These are phyloP conservation scores for Melieria picta DNA, from an alignment of 2,888 invertebrate species.

Conservation along the genomic window DNA sequence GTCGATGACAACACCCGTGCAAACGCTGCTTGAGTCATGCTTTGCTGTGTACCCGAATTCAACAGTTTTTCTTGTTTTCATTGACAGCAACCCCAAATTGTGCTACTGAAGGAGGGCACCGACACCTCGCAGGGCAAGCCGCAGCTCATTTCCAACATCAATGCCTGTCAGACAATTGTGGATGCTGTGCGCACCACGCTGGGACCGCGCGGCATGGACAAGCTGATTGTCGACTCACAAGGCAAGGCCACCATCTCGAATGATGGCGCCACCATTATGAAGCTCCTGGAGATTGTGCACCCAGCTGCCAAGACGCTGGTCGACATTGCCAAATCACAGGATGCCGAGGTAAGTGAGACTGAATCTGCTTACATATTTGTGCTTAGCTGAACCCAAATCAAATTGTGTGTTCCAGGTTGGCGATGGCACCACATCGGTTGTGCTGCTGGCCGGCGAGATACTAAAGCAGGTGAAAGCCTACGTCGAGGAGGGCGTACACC, in stretches of 20 bases:
- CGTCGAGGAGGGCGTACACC: slow-evolving; percentile 95
- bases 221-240: slow-evolving; percentile 89
- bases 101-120: slow-evolving; percentile 97
- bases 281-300: slow-evolving; percentile 96
- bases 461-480: slow-evolving; percentile 94
- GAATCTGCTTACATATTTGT: not conserved
- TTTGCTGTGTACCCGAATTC: not conserved
- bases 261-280: slow-evolving; percentile 99
- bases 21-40: slow-evolving; percentile 32
- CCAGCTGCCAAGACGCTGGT: slow-evolving; percentile 98
- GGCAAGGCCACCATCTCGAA: slow-evolving; percentile 98
- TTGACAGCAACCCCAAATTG: slow-evolving; percentile 94
- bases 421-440: slow-evolving; percentile 98
- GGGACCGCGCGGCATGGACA: slow-evolving; percentile 99
- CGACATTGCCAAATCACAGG: slow-evolving; percentile 99
- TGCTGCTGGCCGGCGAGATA: slow-evolving; percentile 94
- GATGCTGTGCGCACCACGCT: slow-evolving; percentile 96
- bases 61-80: slow-evolving; percentile 2
- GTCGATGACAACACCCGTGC: slow-evolving; percentile 13
- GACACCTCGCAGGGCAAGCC: slow-evolving; percentile 95
- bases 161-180: slow-evolving; percentile 94
- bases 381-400: not conserved
- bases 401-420: slow-evolving; percentile 77
- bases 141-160: slow-evolving; percentile 96
- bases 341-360: slow-evolving; percentile 84